Base-by-base conservation (phyloP, 2,797 vertebrate genomes). In the Melanotaenia maccullochi region DNA sequence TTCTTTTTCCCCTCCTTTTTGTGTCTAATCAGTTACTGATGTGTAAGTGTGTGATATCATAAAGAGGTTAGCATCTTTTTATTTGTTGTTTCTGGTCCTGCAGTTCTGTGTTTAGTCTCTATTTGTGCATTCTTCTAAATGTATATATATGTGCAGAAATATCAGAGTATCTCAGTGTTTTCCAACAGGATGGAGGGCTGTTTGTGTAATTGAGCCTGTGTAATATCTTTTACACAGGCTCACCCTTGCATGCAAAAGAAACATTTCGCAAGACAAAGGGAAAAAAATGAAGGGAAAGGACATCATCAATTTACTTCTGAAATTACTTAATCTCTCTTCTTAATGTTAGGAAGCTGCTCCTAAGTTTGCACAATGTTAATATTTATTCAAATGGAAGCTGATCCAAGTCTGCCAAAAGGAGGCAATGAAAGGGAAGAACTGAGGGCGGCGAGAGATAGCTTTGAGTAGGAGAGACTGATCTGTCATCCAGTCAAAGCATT, bases 381-480 rank as follows among this genome's bases (percentile, higher is more conserved):
- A 87, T 90, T 91, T 89, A 82, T 82, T 65, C 75, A 87, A 85
- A 60, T 32, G 76, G 64, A 86, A 60, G 61, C 42, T 65, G 42
- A 51, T 82, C 25, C 36, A 67, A 71, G 65, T 68, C 73, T 79
- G 71, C 67, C 68, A 75, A 59, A 76, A 83, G 74, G 56, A 63
- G 22, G 32, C 13, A 67, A 47, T 18, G 12, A 51, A 35, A 67
- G 52, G 18, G 42, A 44, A 35, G 5, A 60, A 42, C 20, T 20
- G 18, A 30, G 4, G 32, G 40, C 1, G 49, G 25, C 42, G 28
- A 47, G 3, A 30, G 32, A 54, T 66, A 56, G 32, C 55, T 62
- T 54, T 30, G 16, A 58, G 62, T 60, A 70, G 57, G 64, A 74
- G 49, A 64, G 62, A 38, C 30, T 68, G 51, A 78, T 76, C 60